Evolutionary conservation across 1,140 invertebrate species (phyloP), one percentile per base, ranked within the genome.

Genomic region (Capitella teleta): DNA sequence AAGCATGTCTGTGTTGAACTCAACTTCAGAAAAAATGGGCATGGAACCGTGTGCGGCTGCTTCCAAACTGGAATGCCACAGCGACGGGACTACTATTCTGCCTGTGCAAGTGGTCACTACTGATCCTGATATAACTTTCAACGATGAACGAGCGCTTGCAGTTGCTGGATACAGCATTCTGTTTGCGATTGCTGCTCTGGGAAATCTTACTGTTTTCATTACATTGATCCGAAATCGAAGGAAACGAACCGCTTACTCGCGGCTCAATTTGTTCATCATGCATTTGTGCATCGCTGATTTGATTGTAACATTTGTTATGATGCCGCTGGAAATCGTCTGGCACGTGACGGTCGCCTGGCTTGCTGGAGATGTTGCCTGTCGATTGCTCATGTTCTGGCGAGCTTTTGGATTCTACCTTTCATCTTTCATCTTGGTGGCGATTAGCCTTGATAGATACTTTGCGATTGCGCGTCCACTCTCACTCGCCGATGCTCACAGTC

Each of bases 341-440:
- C 73, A 84, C 42, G 71, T 84, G 28, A 87, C 84, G 0, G 80
- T 82, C 3, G 77, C 80, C 40, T 89, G 85, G 85, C 60, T 81
- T 14, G 83, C 82, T 0, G 85, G 85, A 2, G 85, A 86, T 61
- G 56, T 77, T 1, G 77, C 80, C 8, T 89, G 86, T 63, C 83
- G 85, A 61, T 60, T 83, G 21, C 77, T 86, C 25, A 75, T 82
- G 50, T 85, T 86, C 59, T 70, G 85, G 47, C 70, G 84, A 38
- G 82, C 84, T 1, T 85, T 87, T 57, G 85, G 85, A 12, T 78
- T 85, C 14, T 87, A 87, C 62, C 71, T 87, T 1, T 85, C 82
- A 2, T 85, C 83, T 19, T 85, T 84, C 61, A 80, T 87, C 0
- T 72, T 89, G 14, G 81, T 89, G 3, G 86, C 84, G 58, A 82